Evolutionary conservation across 2,888 invertebrate species (phyloP), one percentile per base, ranked within the genome.

Genomic region (Drosophila cyrtoloma): DNA sequence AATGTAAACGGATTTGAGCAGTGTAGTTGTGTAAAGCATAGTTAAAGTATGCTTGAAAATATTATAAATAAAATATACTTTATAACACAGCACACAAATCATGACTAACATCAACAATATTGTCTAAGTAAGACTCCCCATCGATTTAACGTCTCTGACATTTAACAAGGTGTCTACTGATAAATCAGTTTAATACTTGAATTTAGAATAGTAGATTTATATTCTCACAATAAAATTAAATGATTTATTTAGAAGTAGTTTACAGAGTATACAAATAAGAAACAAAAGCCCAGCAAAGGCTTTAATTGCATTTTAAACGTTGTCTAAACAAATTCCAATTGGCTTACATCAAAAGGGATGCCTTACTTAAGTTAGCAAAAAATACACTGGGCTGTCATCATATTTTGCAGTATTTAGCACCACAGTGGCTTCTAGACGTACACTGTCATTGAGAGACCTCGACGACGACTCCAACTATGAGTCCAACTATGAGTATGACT

Each of bases 371-470:
- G 47, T 5, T 26, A 7, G 16, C 47, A 16, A 4, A 47, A 47
- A 47, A 16, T 16, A 9, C 30, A 2, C n/a, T 22, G 22, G 7
- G 14, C 14, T 32, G 53, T 16, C 53, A 53, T 33, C 5, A 19
- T 53, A 32, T 32, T 32, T 32, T 12, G 7, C n/a, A 22, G 39
- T 37, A n/a, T 22, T 12, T 42, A 22, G 14, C 35, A 72, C 81
- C 79, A 79, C 79, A 65, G 79, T 79, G 81, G 70, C 66, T 64
- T 32, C 70, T 28, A 81, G 73, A 57, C 66, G 68, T 77, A 64
- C 65, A 35, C 79, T 81, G 79, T 81, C 79, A 81, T 39, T 81
- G 77, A 22, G 65, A 26, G 47, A 47, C 16, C 26, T 16, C 22
- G 14, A 26, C 47, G 47, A 22, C 44, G 44, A 22, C 7, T 14